Base-by-base conservation (phyloP, 2,888 invertebrate species). In the Eupithecia subumbrata region DNA sequence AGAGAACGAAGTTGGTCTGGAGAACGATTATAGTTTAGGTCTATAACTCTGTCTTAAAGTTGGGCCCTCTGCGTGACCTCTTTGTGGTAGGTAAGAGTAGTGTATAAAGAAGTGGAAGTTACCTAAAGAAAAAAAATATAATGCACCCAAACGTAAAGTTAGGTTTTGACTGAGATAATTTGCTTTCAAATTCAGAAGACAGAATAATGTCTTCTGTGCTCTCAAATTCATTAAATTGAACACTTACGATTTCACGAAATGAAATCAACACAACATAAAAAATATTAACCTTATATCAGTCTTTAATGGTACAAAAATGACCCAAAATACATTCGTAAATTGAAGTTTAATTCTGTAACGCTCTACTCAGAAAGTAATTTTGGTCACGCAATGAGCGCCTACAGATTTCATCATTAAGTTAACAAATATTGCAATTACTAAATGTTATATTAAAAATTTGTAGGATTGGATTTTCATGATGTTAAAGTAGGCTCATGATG, bases 331-430 rank as follows among this genome's bases (percentile, higher is more conserved):
- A 60, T 12, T 14, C 34, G 30, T 34, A 64, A 64, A 64, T 64
- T 64, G 64, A 64, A 64, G 64, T 64, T 64, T 64, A 64, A 64
- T 34, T 34, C 64, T 64, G 64, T 64, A 64, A 64, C 64, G 64
- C 34, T 63, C 30, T 64, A 64, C 64, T 64, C 64, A 18, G 64
- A 34, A 64, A 64, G 64, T 34, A 64, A 34, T 64, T 34, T 64
- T 64, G 18, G 16, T 64, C 64, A 64, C 64, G 64, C 64, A 64
- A 64, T 18, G 18, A 30, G 16, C 34, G 64, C 18, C 30, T 25
- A 14, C 25, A 25, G 60, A 60, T 60, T 60, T 60, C 60, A 14
- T 60, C 60, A 60, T 60, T 60, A 60, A 60, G 14, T 25, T 48
- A 8, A 52, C 48, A 52, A 52, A 52, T 52, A n/a, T 52, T 60